phyloP scores from a whole-genome alignment of 2,888 invertebrate species.

The Stictocephala bisonia region DNA sequence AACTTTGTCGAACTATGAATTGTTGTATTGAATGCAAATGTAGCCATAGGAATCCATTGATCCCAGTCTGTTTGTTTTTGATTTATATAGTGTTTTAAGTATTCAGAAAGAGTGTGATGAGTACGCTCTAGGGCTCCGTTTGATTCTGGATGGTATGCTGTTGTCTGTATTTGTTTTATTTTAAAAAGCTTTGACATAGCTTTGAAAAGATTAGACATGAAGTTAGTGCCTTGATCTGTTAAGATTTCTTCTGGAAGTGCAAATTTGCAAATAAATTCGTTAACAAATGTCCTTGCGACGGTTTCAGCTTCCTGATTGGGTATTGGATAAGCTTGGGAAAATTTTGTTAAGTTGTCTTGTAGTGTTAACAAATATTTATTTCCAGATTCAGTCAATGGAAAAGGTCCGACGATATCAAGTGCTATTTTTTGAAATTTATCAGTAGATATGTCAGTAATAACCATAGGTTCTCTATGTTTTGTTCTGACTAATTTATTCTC shows the following conservation, averaged over 20 bases:
- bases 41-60: neutral
- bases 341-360: too few species aligned
- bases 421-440: too few species aligned
- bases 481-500: too few species aligned
- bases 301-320: too few species aligned
- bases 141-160: conserved; percentile 15
- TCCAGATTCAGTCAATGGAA: too few species aligned
- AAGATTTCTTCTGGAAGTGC: neutral
- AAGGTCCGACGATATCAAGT: too few species aligned
- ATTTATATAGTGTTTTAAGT: neutral
- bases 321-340: too few species aligned
- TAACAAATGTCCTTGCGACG: neutral
- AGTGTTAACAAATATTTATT: too few species aligned
- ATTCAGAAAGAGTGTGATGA: neutral
- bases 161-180: neutral
- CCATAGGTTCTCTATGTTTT: too few species aligned
- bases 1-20: neutral
- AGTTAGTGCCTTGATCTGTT: neutral
- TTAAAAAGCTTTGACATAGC: neutral
- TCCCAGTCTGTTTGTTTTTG: neutral
- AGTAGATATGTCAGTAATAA: too few species aligned
- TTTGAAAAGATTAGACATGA: neutral
- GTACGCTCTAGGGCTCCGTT: conserved; percentile 16
- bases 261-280: neutral
- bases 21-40: neutral